Evolutionary conservation across 2,797 vertebrate genomes (phyloP).

Genomic region (Apogon hyalosoma): DNA sequence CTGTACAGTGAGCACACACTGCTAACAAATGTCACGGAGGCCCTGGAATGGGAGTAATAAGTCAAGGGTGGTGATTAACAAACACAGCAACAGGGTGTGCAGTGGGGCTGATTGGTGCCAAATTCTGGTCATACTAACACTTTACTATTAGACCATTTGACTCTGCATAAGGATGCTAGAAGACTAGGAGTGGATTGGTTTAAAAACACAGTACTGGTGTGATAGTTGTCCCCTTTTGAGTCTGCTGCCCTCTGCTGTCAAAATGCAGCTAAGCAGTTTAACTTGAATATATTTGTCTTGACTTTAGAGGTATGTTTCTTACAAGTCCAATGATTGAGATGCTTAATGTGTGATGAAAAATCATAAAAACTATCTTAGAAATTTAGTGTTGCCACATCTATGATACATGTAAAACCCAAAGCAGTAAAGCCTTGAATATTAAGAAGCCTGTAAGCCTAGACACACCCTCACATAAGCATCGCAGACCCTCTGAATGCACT

Average conservation of each 20-base stretch:
- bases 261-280: conserved; percentile 4
- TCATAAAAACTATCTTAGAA: neutral
- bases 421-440: neutral
- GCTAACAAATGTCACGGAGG: conserved; percentile 15
- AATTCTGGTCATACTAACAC: neutral
- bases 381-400: neutral
- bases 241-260: conserved; percentile 81
- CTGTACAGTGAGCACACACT: neutral
- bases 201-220: neutral
- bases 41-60: conserved; percentile 5
- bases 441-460: neutral
- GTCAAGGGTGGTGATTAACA: conserved; percentile 10
- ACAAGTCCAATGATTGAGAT: conserved; percentile 11
- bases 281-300: neutral
- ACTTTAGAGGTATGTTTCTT: neutral
- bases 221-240: conserved; percentile 27
- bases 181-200: neutral
- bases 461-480: neutral
- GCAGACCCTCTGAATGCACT: neutral
- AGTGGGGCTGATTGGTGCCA: neutral
- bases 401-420: neutral
- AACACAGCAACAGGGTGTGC: conserved; percentile 13
- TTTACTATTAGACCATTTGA: conserved; percentile 5
- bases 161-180: neutral
- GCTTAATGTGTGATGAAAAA: neutral